Conservation (phyloP, 2,797 vertebrate species). For the Arnoldichthys spilopterus region DNA sequence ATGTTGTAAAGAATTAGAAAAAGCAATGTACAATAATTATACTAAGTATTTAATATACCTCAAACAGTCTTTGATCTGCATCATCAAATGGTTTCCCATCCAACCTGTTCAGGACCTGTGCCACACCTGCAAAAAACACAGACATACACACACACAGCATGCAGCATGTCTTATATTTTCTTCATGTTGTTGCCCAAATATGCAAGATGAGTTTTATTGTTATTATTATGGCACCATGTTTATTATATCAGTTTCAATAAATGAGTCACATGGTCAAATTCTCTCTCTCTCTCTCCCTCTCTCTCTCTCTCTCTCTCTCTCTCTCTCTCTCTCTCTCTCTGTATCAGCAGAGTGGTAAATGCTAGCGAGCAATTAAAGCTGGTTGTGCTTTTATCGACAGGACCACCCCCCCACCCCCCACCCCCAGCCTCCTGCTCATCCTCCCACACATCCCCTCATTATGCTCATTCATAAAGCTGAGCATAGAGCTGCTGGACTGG, state of each 20-base stretch:
- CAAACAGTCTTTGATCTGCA: conserved; percentile 96
- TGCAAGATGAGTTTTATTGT: conserved; percentile 9
- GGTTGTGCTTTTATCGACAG: conserved; percentile 37
- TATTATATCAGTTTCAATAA: conserved; percentile 20
- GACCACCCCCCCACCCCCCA: not conserved
- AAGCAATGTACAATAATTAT: not conserved
- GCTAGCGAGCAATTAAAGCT: conserved; percentile 34
- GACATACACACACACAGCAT: conserved; percentile 21
- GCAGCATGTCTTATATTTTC: not conserved
- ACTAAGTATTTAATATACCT: conserved; percentile 75
- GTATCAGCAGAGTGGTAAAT: conserved; percentile 19
- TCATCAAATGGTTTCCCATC: conserved; percentile 97
- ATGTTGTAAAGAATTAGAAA: conserved; percentile 5
- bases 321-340: not conserved
- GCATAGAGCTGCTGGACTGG: conserved; percentile 10
- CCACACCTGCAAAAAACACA: conserved; percentile 83
- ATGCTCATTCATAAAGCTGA: conserved; percentile 35
- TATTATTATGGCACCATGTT: conserved; percentile 11
- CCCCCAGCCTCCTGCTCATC: conserved; percentile 5
- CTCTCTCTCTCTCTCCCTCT: not conserved
- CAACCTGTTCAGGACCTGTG: conserved; percentile 95
- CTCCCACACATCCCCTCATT: conserved; percentile 26
- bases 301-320: not conserved
- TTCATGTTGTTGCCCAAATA: not conserved
- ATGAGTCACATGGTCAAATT: conserved; percentile 17